Base-by-base conservation (phyloP, 2,888 invertebrate genomes). In the Oscheius myriophilus region DNA sequence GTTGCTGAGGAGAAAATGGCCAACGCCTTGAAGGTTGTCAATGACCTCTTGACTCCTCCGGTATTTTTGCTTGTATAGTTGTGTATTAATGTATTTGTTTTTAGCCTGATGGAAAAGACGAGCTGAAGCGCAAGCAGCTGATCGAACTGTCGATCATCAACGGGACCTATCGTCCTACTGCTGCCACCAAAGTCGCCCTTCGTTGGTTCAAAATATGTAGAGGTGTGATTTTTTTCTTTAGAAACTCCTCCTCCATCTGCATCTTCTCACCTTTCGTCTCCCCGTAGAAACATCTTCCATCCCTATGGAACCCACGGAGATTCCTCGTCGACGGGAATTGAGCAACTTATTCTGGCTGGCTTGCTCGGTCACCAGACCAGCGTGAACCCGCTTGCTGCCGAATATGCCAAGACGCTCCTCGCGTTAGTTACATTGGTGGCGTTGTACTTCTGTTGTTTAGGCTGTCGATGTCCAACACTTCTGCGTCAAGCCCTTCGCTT, bases 81-180 rank as follows among this genome's bases (percentile, higher is more conserved):
- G 18, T 46, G 46, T 26, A 11, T 61, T 61, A 12, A 12, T 46
- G 12, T 45, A 23, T 49, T 49, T n/a, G 11, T 45, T 61, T 61
- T 46, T 45, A 97, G 95, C 95, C 96, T 75, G 97, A 98, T 89
- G 98, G 98, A 76, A 97, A 97, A 90, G 98, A 98, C 89, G 97
- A 97, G 89, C 90, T 98, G 87, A 98, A 98, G 91, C 97, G 98
- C 89, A 92, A 96, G 88, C 98, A 98, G 90, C 91, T 98, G 86
- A 97, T 98, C 96, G 98, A 98, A 89, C 91, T 98, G 87, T 97
- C 98, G 87, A 98, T 98, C 87, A 96, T 98, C 88, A 98, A 98
- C 88, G 98, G 98, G 87, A 98, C 98, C 68, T 98, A 97, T 90
- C 92, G 97, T 4, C 78, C 75, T n/a, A 64, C 76, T 21, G 63